Evolutionary conservation across 2,888 invertebrate genomes (phyloP).

Genomic region (Sinohyriopsis cumingii): DNA sequence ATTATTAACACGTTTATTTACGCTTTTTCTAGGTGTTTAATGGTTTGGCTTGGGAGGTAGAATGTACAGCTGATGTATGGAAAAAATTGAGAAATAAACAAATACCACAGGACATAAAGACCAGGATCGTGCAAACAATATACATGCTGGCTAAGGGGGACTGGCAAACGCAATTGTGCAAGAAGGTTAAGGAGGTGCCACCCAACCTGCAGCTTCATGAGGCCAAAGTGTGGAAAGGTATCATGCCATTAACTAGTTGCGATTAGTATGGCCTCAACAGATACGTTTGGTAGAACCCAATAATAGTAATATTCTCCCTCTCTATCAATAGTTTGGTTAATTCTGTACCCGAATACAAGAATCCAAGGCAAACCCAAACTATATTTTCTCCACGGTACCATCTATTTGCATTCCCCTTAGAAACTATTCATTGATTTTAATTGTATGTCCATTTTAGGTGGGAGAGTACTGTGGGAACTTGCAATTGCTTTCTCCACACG

Average conservation of each 20-base stretch:
- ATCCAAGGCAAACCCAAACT: too few relatives aligned
- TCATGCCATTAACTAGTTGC: background rate
- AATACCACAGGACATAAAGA: constrained; percentile 44
- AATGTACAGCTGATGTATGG: constrained; percentile 63
- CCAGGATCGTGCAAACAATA: constrained; percentile 48
- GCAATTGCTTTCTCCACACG: constrained; percentile 62
- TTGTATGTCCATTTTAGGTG: constrained; percentile 10
- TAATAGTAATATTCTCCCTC: too few relatives aligned
- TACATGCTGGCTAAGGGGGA: constrained; percentile 58
- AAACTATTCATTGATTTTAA: too few relatives aligned
- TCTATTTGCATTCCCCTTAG: too few relatives aligned
- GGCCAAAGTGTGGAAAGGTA: constrained; percentile 49
- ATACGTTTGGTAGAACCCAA: too few relatives aligned
- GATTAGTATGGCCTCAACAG: too few relatives aligned
- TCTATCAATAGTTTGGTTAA: too few relatives aligned
- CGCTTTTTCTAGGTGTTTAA: constrained; percentile 46
- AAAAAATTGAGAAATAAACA: constrained; percentile 50
- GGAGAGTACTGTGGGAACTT: constrained; percentile 60
- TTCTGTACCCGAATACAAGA: too few relatives aligned
- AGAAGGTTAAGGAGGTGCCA: constrained; percentile 45
- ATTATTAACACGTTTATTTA: too few relatives aligned
- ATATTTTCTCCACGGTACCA: too few relatives aligned
- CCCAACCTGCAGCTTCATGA: constrained; percentile 47
- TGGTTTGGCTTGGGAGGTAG: constrained; percentile 63
- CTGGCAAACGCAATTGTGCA: constrained; percentile 49